These are phyloP conservation scores for Heterotis niloticus DNA, from an alignment of 2,113 vertebrate genomes.

Conservation along the genomic window DNA sequence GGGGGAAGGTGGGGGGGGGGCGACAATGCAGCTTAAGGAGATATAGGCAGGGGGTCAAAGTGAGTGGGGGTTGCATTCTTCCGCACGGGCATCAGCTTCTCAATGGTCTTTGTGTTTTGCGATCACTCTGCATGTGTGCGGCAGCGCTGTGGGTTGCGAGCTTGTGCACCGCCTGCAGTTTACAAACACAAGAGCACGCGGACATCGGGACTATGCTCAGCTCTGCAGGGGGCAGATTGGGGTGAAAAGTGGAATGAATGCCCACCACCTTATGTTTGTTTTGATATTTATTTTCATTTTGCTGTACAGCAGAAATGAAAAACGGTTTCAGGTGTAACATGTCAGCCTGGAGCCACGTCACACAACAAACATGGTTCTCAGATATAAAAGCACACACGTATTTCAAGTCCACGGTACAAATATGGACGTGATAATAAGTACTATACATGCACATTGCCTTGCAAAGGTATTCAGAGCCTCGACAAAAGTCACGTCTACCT, in stretches of 20 bases:
- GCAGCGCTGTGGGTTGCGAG: not conserved
- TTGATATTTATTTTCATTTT: not conserved
- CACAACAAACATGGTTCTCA: too few species aligned
- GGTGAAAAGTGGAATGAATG: too few species aligned
- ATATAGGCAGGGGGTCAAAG: not conserved
- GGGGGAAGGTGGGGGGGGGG: not conserved
- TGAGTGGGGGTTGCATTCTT: constrained; percentile 3
- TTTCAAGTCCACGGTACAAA: too few species aligned
- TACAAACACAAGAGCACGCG: not conserved
- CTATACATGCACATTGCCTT: too few species aligned
- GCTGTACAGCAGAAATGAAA: not conserved
- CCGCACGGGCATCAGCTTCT: not conserved
- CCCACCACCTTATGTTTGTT: too few species aligned
- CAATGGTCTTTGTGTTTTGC: not conserved
- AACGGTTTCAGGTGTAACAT: too few species aligned
- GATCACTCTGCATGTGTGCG: not conserved
- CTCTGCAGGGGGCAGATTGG: not conserved
- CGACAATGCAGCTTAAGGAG: constrained; percentile 3
- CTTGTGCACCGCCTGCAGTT: not conserved
- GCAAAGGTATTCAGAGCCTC: too few species aligned
- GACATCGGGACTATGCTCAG: not conserved
- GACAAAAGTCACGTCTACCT: too few species aligned
- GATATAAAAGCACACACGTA: too few species aligned
- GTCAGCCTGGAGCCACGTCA: too few species aligned
- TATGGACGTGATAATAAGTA: too few species aligned